phyloP scores from a whole-genome alignment of 2,113 vertebrate species.

The Tiliqua scincoides region DNA sequence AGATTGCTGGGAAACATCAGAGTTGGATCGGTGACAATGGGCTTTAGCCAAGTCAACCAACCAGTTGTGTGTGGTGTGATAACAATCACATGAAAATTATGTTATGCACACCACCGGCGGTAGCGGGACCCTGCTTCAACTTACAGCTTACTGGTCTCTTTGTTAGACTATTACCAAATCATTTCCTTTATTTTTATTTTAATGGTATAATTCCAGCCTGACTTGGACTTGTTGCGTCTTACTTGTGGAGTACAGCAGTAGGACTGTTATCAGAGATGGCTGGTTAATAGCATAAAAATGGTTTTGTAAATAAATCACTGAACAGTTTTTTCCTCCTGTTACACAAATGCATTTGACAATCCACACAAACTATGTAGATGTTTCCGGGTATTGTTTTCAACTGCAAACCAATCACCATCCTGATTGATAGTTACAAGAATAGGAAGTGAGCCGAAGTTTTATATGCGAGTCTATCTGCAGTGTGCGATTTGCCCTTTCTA shows the following conservation, averaged over 20 bases:
- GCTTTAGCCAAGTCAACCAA: not conserved
- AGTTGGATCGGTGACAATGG: not conserved
- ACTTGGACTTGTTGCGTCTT: not conserved
- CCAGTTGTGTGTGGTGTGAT: not conserved
- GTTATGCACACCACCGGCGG: not conserved
- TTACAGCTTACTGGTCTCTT: not conserved
- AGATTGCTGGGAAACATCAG: not conserved
- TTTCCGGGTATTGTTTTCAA: conserved; percentile 11
- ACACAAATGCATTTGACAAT: not conserved
- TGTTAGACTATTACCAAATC: not conserved
- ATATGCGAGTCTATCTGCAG: fast-evolving
- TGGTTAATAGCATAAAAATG: not conserved
- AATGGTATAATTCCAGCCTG: not conserved
- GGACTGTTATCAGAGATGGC: not conserved
- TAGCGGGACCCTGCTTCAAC: not conserved
- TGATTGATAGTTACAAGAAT: not conserved
- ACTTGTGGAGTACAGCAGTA: not conserved
- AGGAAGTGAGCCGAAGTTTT: not conserved
- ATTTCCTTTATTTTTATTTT: not conserved
- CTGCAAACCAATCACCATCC: not conserved
- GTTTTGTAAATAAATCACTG: not conserved
- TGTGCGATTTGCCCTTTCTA: not conserved
- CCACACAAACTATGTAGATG: not conserved
- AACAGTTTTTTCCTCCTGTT: conserved; percentile 7
- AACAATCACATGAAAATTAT: not conserved